Base-by-base conservation (phyloP, 2,797 vertebrate species). In the Melanotaenia boesemani region DNA sequence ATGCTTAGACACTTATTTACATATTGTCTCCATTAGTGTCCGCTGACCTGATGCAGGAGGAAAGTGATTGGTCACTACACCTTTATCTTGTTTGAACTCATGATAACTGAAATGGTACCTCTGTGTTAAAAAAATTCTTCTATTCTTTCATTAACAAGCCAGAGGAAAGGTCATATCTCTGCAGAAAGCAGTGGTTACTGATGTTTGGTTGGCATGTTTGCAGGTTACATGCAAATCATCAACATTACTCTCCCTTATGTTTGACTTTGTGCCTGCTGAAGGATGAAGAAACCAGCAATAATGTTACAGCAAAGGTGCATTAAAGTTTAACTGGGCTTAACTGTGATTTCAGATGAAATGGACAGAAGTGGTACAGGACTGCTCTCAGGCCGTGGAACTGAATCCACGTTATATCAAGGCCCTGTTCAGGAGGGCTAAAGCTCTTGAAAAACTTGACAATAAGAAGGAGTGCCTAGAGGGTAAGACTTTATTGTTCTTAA, bases 381-480 rank as follows among this genome's bases (percentile, higher is more conserved):
- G 98, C 89, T 96, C 95, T 76, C 95, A 96, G 82, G 98, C 98
- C 1, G 97, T 99, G 76, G 97, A 96, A 56, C 91, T 98, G 88
- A 99, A 99, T 88, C 98, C 98, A 48, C 96, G 96, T 64, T 99
- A 99, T 30, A 87, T 99, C 85, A 99, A 99, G 94, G 98, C 98
- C 80, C 96, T 99, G 72, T 99, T 97, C 94, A 96, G 98, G 87
- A 95, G 98, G 0, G 98, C 98, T 9, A 99, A 99, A 90, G 98
- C 98, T 56, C 96, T 98, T 28, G 98, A 99, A 88, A 97, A 94
- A 81, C 94, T 98, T 50, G 98, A 99, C 91, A 98, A 97, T 93
- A 99, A 96, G 90, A 99, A 97, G 88, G 97, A 99, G 76, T 99
- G 98, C 85, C 93, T 99, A 87, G 98, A 99, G 95, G 98, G 98